Base-by-base conservation (phyloP, 2,888 invertebrate species). In the Selenia dentaria region DNA sequence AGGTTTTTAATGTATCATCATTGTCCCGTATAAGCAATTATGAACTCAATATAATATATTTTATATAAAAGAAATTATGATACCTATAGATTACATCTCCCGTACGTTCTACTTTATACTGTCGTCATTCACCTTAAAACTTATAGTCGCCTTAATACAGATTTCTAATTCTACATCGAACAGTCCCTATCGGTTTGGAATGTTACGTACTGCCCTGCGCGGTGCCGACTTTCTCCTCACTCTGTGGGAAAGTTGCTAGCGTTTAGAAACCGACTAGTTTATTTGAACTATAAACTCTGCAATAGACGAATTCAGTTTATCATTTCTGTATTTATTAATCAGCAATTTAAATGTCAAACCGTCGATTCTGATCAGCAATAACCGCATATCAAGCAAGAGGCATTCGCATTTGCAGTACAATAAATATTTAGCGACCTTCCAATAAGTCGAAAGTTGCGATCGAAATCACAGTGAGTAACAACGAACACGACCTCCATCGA, bases 151-250 rank as follows among this genome's bases (percentile, higher is more conserved):
- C n/a, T n/a, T 61, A 68, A 75, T 60, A 68, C 65, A 64, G 60
- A 60, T 63, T 61, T 62, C 59, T 61, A 62, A 57, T 60, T 61
- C 60, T 67, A 65, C 59, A 62, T 61, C 52, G 73, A 77, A 72
- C 74, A 72, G 67, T 71, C 70, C 70, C 72, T 79, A 80, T 81
- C 76, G 71, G 74, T 74, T 79, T 67, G 81, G 79, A 81, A 82
- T 80, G 83, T 80, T 76, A 75, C 73, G 77, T 73, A 71, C 65
- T 70, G 79, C 76, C 76, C 71, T 54, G 58, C 66, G 67, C 76
- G 69, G 71, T 73, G 74, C 76, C 75, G 74, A 88, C 88, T 89
- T 88, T 88, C 89, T 80, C 88, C 86, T 64, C 67, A 68, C 75
- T 62, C 69, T 72, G 75, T 77, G 85, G 74, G 88, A 88, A 88